Evolutionary conservation across 92 coral and sea anemone species (phyloP).

Genomic region (Ricordea florida): DNA sequence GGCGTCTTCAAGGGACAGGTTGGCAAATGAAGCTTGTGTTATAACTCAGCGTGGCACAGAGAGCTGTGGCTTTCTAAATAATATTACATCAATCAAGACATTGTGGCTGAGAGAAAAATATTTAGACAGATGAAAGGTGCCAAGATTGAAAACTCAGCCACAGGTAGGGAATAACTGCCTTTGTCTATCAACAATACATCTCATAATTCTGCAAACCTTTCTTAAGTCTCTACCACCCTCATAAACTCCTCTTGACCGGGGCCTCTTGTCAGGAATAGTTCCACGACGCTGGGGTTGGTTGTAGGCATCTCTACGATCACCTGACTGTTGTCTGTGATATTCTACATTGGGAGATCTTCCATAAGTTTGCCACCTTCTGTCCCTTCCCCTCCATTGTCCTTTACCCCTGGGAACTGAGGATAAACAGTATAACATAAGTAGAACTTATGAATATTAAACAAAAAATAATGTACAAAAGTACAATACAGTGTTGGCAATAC

Average conservation of each 20-base stretch:
- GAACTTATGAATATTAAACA: neutral
- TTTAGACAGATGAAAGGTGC: too few species aligned
- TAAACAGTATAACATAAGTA: too few species aligned
- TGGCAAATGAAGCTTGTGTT: too few species aligned
- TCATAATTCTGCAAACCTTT: too few species aligned
- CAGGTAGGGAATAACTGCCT: too few species aligned
- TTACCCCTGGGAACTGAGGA: slow-evolving; percentile 55
- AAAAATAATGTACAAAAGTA: neutral
- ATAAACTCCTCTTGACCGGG: slow-evolving; percentile 58
- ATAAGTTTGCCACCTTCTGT: slow-evolving; percentile 38
- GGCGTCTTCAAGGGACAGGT: too few species aligned
- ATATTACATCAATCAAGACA: too few species aligned
- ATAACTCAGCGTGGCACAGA: too few species aligned
- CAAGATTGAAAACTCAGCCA: too few species aligned
- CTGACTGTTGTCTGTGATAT: slow-evolving; percentile 52
- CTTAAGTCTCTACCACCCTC: slow-evolving; percentile 26
- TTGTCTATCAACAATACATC: too few species aligned
- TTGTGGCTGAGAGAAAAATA: too few species aligned
- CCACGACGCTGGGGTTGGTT: slow-evolving; percentile 72
- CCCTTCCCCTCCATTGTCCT: slow-evolving; percentile 67
- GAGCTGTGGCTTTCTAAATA: too few species aligned
- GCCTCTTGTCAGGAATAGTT: slow-evolving; percentile 69
- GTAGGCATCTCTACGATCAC: slow-evolving; percentile 55
- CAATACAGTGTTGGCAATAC: neutral
- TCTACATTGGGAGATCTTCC: slow-evolving; percentile 62